phyloP scores from a whole-genome alignment of 2,113 vertebrate genomes.

The Nibea coibor region DNA sequence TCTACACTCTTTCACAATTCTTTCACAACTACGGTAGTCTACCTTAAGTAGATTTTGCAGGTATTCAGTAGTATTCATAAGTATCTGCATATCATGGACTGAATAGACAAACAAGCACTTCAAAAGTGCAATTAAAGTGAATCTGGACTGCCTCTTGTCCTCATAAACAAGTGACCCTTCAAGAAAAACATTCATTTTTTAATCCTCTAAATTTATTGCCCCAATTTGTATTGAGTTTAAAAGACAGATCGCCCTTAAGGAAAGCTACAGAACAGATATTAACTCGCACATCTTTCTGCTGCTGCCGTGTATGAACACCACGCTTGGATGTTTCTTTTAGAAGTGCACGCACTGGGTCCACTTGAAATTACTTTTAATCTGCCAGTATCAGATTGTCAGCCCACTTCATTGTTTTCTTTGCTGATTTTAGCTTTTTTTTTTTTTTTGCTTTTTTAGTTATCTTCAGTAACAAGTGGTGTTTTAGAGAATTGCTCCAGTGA shows the following conservation, averaged over 20 bases:
- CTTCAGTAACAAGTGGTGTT: slow-evolving; percentile 7
- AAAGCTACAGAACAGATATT: neutral
- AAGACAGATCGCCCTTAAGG: neutral
- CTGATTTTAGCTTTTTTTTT: neutral
- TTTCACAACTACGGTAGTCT: neutral
- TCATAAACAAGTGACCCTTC: neutral
- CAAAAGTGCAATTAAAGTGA: neutral
- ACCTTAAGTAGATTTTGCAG: neutral
- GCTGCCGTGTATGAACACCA: neutral
- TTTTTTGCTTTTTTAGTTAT: slow-evolving; percentile 20
- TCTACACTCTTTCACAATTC: neutral
- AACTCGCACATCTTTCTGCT: neutral
- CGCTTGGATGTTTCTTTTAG: neutral
- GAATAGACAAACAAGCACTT: neutral
- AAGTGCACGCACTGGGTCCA: neutral
- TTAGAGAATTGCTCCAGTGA: neutral
- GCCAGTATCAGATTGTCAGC: neutral
- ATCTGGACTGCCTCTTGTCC: neutral
- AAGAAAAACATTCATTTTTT: neutral
- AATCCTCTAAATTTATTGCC: neutral
- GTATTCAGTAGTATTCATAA: neutral
- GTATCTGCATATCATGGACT: neutral
- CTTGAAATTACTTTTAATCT: neutral
- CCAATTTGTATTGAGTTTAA: neutral
- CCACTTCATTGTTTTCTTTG: neutral